Conservation (phyloP, 1,140 invertebrate species). For the Drosophila rufa region DNA sequence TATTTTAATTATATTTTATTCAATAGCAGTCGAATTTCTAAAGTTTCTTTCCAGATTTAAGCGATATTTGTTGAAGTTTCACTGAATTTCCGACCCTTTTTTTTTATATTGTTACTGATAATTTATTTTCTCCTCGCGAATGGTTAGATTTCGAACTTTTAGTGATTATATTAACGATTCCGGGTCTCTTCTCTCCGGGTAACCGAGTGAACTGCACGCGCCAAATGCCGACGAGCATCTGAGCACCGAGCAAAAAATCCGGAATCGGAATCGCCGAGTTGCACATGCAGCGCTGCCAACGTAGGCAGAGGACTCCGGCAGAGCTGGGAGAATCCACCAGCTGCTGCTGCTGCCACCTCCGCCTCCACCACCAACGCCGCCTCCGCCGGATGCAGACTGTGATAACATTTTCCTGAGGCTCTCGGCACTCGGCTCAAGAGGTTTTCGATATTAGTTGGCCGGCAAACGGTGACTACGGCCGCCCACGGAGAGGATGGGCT, state of each 20-base stretch:
- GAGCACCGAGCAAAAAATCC: slow-evolving; percentile 44
- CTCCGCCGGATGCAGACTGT: slow-evolving; percentile 75
- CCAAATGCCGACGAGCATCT: slow-evolving; percentile 80
- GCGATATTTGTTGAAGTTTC: not conserved
- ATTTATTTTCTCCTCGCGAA: slow-evolving; percentile 6
- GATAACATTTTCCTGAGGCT: slow-evolving; percentile 77
- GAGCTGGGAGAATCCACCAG: slow-evolving; percentile 15
- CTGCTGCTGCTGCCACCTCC: not conserved
- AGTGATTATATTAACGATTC: not conserved
- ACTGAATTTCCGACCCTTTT: not conserved
- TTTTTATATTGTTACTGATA: no score
- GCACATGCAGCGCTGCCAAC: slow-evolving; percentile 22
- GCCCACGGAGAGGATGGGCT: slow-evolving; percentile 25
- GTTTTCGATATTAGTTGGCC: slow-evolving; percentile 61
- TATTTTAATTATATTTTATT: no score
- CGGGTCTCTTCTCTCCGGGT: slow-evolving; percentile 1
- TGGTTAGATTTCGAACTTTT: slow-evolving; percentile 15
- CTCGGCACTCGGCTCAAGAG: slow-evolving; percentile 44
- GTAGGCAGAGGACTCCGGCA: slow-evolving; percentile 3
- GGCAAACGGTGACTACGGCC: slow-evolving; percentile 18
- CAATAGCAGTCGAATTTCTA: no score
- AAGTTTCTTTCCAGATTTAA: not conserved
- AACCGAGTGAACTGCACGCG: slow-evolving; percentile 69
- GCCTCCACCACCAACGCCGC: not conserved
- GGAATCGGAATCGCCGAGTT: slow-evolving; percentile 48